Percentiles rank a stretch among this genome's conserved stretches.
Evolutionary conservation across 2,797 vertebrate genomes (phyloP).

Genomic region (Sebastes cheni): DNA sequence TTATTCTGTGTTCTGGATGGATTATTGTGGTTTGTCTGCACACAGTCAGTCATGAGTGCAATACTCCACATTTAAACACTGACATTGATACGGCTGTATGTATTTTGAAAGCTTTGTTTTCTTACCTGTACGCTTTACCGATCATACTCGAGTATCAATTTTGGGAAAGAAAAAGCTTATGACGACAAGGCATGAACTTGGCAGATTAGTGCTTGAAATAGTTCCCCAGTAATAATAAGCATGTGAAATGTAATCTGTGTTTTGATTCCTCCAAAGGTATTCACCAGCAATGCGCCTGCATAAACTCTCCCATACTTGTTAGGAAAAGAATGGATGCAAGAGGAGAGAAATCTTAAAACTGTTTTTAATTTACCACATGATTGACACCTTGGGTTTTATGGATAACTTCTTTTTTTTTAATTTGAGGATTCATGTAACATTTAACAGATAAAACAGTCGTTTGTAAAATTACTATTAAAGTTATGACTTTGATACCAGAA

Average conservation of each 20-base stretch:
- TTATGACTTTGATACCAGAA: slow-evolving; percentile 78
- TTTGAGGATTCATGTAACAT: slow-evolving; percentile 67
- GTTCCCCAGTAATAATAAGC: slow-evolving; percentile 73
- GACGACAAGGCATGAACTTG: slow-evolving; percentile 73
- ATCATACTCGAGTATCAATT: slow-evolving; percentile 45
- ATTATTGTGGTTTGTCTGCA: slow-evolving; percentile 51
- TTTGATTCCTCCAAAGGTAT: slow-evolving; percentile 82
- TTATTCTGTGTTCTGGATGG: slow-evolving; percentile 21
- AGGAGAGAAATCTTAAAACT: slow-evolving; percentile 69
- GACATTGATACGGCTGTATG: slow-evolving; percentile 46
- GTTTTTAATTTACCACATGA: slow-evolving; percentile 60
- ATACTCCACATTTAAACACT: slow-evolving; percentile 52
- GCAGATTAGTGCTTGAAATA: slow-evolving; percentile 78
- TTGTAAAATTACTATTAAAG: slow-evolving; percentile 69
- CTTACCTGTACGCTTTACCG: slow-evolving; percentile 44
- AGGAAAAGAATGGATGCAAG: slow-evolving; percentile 75
- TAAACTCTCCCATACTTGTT: slow-evolving; percentile 76
- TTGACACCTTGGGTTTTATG: slow-evolving; percentile 55
- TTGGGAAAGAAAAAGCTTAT: slow-evolving; percentile 59
- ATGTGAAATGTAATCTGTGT: slow-evolving; percentile 80
- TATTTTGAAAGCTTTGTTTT: slow-evolving; percentile 25
- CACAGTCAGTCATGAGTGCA: slow-evolving; percentile 49
- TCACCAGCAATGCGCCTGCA: slow-evolving; percentile 86
- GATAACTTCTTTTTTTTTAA: slow-evolving; percentile 10
- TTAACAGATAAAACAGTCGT: slow-evolving; percentile 74